Percentiles rank a stretch among this genome's conserved stretches.
Evolutionary conservation across 2,888 invertebrate species (phyloP).

Genomic region (Machimus rusticus): DNA sequence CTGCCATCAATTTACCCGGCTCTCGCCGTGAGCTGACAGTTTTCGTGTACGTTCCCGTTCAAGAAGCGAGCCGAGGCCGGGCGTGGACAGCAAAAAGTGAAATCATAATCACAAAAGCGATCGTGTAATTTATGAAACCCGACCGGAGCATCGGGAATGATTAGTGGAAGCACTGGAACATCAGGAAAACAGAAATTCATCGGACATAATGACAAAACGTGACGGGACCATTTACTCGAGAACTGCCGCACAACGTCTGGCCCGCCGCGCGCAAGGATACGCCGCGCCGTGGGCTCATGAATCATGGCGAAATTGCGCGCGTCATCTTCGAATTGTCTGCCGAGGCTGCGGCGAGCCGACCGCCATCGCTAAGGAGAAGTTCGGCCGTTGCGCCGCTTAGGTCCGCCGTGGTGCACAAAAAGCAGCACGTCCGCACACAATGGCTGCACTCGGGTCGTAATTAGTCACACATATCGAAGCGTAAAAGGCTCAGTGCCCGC

Average conservation of each 20-base stretch:
- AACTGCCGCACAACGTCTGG: not conserved
- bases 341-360: not conserved
- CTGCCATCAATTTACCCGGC: conserved; percentile 32
- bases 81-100: conserved; percentile 33
- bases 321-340: not conserved
- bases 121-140: conserved; percentile 36
- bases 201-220: conserved; percentile 34
- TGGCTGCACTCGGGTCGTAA: conserved; percentile 1
- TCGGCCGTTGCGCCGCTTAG: not conserved
- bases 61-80: conserved; percentile 6
- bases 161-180: conserved; percentile 16
- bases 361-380: not conserved
- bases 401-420: not conserved
- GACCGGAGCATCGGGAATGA: conserved; percentile 26
- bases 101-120: conserved; percentile 40
- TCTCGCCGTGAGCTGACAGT: conserved; percentile 32
- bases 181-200: conserved; percentile 30
- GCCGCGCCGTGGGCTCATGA: not conserved
- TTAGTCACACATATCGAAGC: conserved; percentile 24
- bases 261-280: not conserved
- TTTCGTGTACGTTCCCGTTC: conserved; percentile 28
- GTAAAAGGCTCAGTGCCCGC: not conserved
- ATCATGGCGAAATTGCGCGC: not conserved
- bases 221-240: conserved; percentile 26
- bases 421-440: not conserved